Evolutionary conservation across 2,888 invertebrate species (phyloP).

Genomic region (Chymomyza fuscimana): DNA sequence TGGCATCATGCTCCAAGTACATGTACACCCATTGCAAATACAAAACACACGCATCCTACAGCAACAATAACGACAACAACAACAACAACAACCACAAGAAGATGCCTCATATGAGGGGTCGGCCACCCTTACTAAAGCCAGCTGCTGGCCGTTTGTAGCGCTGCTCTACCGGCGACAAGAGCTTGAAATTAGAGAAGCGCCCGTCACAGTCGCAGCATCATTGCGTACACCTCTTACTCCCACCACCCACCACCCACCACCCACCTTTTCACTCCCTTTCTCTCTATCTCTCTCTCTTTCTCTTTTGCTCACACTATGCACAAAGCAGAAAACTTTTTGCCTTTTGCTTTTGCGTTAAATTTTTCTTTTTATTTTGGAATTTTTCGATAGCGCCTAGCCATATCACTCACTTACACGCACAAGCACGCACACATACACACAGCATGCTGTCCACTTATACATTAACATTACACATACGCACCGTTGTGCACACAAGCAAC

Average conservation of each 20-base stretch:
- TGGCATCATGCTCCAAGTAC: constrained; percentile 53
- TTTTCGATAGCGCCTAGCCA: constrained; percentile 65
- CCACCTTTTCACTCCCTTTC: constrained; percentile 30
- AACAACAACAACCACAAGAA: background rate
- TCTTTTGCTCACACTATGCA: constrained; percentile 1
- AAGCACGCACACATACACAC: constrained; percentile 12
- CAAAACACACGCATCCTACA: constrained; percentile 1
- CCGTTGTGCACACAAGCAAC: constrained; percentile 22
- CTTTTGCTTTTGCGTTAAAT: constrained; percentile 71
- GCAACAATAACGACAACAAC: background rate
- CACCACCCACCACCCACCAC: constrained; percentile 25
- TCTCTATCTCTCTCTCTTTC: constrained; percentile 22
- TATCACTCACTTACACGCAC: constrained; percentile 42
- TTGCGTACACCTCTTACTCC: constrained; percentile 30
- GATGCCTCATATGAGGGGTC: background rate
- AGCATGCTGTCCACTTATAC: background rate
- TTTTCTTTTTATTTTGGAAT: constrained; percentile 73
- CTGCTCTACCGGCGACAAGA: constrained; percentile 42
- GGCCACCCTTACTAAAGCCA: constrained; percentile 47
- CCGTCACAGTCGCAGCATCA: constrained; percentile 24
- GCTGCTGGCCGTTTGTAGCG: constrained; percentile 26
- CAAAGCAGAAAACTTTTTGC: constrained; percentile 54
- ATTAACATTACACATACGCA: constrained; percentile 1
- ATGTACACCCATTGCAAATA: constrained; percentile 11
- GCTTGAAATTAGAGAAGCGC: constrained; percentile 69